A percentile compares a stretch with the other conserved stretches of the same genome.
phyloP scores from a whole-genome alignment of 2,888 invertebrate species.

The Epirrhoe alternata region DNA sequence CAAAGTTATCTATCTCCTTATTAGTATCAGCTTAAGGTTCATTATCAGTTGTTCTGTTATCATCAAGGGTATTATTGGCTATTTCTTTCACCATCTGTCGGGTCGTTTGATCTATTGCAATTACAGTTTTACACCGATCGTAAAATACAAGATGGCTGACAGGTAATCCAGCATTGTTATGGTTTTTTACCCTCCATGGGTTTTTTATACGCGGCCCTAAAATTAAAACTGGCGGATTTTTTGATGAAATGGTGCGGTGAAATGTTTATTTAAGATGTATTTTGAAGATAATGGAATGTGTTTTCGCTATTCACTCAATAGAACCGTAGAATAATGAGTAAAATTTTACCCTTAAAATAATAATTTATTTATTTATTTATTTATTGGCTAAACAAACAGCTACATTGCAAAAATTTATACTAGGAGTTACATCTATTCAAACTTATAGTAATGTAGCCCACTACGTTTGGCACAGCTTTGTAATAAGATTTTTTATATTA shows the following conservation, averaged over 20 bases:
- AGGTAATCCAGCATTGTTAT: slow-evolving; percentile 76
- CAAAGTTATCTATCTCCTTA: slow-evolving; percentile 21
- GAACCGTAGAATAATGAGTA: too few species aligned
- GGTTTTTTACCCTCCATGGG: slow-evolving; percentile 59
- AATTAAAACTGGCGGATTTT: slow-evolving; percentile 42
- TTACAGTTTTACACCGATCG: slow-evolving; percentile 78
- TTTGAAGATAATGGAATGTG: neutral
- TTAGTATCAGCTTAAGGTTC: slow-evolving; percentile 19
- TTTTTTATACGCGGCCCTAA: slow-evolving; percentile 48
- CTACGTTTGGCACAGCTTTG: too few species aligned
- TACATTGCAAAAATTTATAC: too few species aligned
- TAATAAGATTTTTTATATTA: too few species aligned
- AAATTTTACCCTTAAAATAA: too few species aligned
- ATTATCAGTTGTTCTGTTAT: slow-evolving; percentile 27
- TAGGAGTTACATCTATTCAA: too few species aligned
- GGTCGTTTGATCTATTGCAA: slow-evolving; percentile 78
- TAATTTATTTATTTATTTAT: too few species aligned
- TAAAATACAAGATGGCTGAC: slow-evolving; percentile 73
- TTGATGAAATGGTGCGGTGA: slow-evolving; percentile 12
- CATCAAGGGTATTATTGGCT: slow-evolving; percentile 42
- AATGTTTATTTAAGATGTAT: slow-evolving; percentile 7
- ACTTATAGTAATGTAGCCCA: too few species aligned
- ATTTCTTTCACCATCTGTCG: slow-evolving; percentile 60
- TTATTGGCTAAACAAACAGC: too few species aligned
- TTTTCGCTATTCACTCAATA: neutral